Base-by-base conservation (phyloP, 1,140 invertebrate genomes). In the Heterodera carotae region DNA sequence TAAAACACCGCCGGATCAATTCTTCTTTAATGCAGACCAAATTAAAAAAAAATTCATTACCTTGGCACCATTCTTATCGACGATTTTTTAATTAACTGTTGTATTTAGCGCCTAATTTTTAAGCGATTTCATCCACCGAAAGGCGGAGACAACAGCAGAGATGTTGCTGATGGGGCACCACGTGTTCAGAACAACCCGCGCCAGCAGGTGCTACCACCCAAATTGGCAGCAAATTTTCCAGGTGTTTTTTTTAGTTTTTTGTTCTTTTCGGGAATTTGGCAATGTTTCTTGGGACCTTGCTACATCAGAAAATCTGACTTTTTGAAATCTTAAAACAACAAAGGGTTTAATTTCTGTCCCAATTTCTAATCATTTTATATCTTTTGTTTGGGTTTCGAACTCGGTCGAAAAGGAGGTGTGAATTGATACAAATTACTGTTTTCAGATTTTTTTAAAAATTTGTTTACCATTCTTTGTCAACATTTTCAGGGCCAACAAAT, bases 401-500 rank as follows among this genome's bases (percentile, higher is more conserved):
- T n/a, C n/a, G n/a, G n/a, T n/a, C n/a, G n/a, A n/a, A n/a, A n/a
- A n/a, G n/a, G n/a, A n/a, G n/a, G n/a, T n/a, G n/a, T n/a, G n/a
- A n/a, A n/a, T n/a, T n/a, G n/a, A n/a, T n/a, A n/a, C n/a, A n/a
- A n/a, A n/a, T n/a, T n/a, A n/a, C n/a, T n/a, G n/a, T n/a, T n/a
- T n/a, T n/a, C 36, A 22, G 18, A 59, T 43, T 31, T 71, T 71
- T 4, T 71, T 15, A 31, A 15, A 15, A 71, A 48, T 31, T 3
- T 31, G 5, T 31, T 71, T 71, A 43, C 2, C 33, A n/a, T 48
- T 71, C 4, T 15, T 25, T 18, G 25, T 27, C 7, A 0, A 29
- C 15, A 29, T 56, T 76, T 78, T 64, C 12, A 91, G 93, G 92
- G 0, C 92, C 93, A 12, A 90, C 91, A 77, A 95, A 94, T 88